Conservation (phyloP, 1,140 invertebrate genomes). For the Periplaneta americana region DNA sequence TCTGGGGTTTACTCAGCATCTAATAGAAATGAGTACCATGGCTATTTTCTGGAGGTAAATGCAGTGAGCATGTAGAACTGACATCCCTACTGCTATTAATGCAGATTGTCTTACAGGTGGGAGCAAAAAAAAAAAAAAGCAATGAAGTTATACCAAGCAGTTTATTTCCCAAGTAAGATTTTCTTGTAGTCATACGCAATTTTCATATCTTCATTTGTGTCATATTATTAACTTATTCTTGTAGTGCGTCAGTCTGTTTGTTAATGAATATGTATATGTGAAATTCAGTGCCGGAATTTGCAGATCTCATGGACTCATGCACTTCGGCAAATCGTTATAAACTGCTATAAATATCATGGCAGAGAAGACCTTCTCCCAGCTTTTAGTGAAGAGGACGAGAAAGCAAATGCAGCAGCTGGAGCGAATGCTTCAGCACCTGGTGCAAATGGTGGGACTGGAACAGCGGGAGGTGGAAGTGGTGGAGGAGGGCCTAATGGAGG, state of each 20-base stretch:
- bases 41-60: no score
- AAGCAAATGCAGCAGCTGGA: constrained; percentile 47
- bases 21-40: no score
- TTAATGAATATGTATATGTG: constrained; percentile 16
- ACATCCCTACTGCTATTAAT: no score
- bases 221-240: no score
- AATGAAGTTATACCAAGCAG: no score
- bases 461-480: not conserved
- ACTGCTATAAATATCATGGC: constrained; percentile 97
- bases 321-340: constrained; percentile 94
- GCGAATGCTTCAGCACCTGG: constrained; percentile 25
- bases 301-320: constrained; percentile 98
- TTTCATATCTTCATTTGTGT: no score
- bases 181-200: no score
- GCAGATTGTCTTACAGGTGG: no score
- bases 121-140: no score
- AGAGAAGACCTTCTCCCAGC: constrained; percentile 92
- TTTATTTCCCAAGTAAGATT: no score
- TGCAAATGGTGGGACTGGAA: not conserved
- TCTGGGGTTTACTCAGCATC: no score
- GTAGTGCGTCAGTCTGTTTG: not conserved
- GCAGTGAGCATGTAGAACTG: no score
- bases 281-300: constrained; percentile 27
- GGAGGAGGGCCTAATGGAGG: constrained; percentile 20
- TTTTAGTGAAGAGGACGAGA: constrained; percentile 88